Evolutionary conservation across 2,797 vertebrate genomes (phyloP), one percentile per base, ranked within the genome.

Genomic region (Iguana delicatissima): DNA sequence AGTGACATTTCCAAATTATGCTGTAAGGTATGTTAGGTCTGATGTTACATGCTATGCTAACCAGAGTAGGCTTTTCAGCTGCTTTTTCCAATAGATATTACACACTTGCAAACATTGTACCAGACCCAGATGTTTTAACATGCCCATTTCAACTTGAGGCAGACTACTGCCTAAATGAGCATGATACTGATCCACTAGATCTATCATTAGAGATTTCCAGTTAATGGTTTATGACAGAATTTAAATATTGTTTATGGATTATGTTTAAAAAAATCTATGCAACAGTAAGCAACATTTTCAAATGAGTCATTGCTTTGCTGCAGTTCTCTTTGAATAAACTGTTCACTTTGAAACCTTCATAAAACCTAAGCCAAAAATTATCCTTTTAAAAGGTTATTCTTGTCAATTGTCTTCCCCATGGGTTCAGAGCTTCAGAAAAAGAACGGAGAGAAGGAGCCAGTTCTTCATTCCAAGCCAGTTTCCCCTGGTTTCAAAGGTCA

Each of bases 341-440:
- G 89, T 90, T 94, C 93, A 88, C 59, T 59, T 2, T 90, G 81
- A 90, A 35, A 86, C 88, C 93, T 80, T 89, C 86, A 85, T 89
- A 92, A 91, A 88, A 86, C 88, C 83, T 88, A 88, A 94, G 87
- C 92, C 90, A 94, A 87, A 24, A 86, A 92, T 94, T 94, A 90
- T 91, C 92, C n/a, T 93, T 62, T 69, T 35, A 69, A 94, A 96
- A 96, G 91, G 96, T 95, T 93, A 93, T 80, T n/a, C 80, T 92
- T 90, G 91, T 94, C 91, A 93, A 91, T 93, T 94, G 72, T 89
- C 69, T 93, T 91, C 92, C 55, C 89, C 90, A 89, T 88, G 86
- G 91, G n/a, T 86, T 93, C 83, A 91, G 94, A 95, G 50, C 42
- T 95, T 29, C 57, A 84, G 73, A 86, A 20, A 38, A 29, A 3